These are phyloP conservation scores for Clangula hyemalis DNA, from an alignment of 2,797 vertebrate genomes.

Conservation along the genomic window DNA sequence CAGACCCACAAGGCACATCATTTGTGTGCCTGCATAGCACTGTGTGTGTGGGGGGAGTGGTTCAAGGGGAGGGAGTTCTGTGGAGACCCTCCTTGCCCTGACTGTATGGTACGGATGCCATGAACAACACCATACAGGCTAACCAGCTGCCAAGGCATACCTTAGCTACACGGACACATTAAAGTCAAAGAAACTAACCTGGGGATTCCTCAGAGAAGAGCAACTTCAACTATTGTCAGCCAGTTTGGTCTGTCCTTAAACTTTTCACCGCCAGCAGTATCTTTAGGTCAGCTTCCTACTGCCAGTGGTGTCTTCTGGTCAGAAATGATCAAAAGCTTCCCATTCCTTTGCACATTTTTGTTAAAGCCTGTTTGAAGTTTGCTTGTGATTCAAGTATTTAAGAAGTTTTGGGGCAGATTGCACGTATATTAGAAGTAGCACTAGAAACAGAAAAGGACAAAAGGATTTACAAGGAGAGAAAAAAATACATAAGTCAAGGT, in stretches of 20 bases:
- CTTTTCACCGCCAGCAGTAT: not conserved
- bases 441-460: not conserved
- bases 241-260: not conserved
- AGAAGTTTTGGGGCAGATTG: not conserved
- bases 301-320: not conserved
- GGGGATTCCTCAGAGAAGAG: not conserved
- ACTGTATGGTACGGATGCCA: too few relatives aligned
- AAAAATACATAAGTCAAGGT: not conserved
- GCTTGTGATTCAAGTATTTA: not conserved
- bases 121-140: not conserved
- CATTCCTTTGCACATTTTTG: not conserved
- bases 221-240: not conserved
- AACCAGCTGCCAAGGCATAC: not conserved
- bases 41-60: accelerated
- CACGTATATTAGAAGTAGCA: not conserved
- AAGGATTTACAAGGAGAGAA: not conserved
- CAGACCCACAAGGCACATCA: too few relatives aligned
- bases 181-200: not conserved
- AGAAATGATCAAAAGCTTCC: not conserved
- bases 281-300: not conserved
- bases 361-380: not conserved
- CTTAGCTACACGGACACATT: not conserved
- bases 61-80: not conserved
- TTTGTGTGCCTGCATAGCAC: not conserved
- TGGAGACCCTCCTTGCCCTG: not conserved